Percentiles rank a stretch among this genome's conserved stretches.
Conservation (phyloP, 2,888 invertebrate genomes). For the Drosophila kambysellisi region DNA sequence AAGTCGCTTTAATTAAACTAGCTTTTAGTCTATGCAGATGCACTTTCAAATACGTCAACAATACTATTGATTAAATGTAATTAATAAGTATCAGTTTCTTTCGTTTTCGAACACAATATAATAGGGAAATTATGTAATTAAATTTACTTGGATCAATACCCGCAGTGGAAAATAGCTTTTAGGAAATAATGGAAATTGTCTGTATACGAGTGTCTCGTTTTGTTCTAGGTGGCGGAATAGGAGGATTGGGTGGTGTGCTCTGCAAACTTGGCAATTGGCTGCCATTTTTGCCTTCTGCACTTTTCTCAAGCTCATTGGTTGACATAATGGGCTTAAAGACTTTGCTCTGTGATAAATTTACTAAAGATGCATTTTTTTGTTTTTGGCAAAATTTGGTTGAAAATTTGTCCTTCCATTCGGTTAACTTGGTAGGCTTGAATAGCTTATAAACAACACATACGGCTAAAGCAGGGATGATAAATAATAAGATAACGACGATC, state of each 20-base stretch:
- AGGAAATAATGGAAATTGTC: constrained; percentile 65
- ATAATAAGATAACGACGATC: constrained; percentile 25
- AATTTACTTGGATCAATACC: not conserved
- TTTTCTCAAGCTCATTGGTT: constrained; percentile 30
- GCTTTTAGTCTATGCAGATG: not conserved
- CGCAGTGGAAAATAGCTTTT: constrained; percentile 8
- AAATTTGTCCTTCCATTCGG: constrained; percentile 31
- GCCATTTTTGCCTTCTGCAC: constrained; percentile 15
- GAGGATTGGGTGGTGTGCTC: constrained; percentile 69
- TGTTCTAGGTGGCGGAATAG: constrained; percentile 82
- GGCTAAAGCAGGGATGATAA: constrained; percentile 16
- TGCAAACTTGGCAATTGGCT: constrained; percentile 27
- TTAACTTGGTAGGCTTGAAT: constrained; percentile 24
- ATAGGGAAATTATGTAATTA: constrained; percentile 45
- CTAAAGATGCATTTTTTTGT: constrained; percentile 25
- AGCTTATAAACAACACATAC: constrained; percentile 31
- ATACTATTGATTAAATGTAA: constrained; percentile 9
- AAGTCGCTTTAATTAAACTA: constrained; percentile 27
- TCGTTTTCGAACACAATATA: constrained; percentile 9
- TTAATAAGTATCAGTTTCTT: constrained; percentile 26
- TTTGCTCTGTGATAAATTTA: constrained; percentile 25
- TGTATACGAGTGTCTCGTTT: constrained; percentile 79
- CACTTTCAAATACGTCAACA: not conserved
- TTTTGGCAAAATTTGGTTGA: constrained; percentile 46
- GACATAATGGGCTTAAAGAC: constrained; percentile 27